A percentile compares a stretch with the other conserved stretches of the same genome.
Conservation (phyloP, 1,140 invertebrate species). For the Drosophila truncata region DNA sequence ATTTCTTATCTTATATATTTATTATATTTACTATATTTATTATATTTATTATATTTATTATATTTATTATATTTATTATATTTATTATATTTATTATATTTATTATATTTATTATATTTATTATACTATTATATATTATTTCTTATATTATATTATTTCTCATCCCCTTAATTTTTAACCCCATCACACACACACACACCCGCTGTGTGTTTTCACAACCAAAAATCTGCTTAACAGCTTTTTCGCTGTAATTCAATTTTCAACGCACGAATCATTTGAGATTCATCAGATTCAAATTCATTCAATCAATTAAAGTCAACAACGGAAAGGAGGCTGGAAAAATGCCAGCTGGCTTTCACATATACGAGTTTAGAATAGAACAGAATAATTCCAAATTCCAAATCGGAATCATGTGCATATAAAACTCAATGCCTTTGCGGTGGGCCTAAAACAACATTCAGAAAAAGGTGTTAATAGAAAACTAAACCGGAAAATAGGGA, state of each 20-base stretch:
- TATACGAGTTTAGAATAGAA: neutral
- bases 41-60: too few species aligned
- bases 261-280: conserved; percentile 40
- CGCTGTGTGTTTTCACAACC: conserved; percentile 25
- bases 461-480: conserved; percentile 76
- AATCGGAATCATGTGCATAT: conserved; percentile 12
- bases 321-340: conserved; percentile 36
- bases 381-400: conserved; percentile 4
- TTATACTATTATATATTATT: neutral
- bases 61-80: too few species aligned
- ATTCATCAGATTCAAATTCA: conserved; percentile 51
- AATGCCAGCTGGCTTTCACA: conserved; percentile 56
- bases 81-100: too few species aligned
- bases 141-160: neutral
- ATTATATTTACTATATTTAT: too few species aligned
- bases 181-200: neutral
- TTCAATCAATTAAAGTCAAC: conserved; percentile 70
- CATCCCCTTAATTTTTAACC: conserved; percentile 15
- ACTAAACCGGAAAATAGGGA: conserved; percentile 54
- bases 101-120: too few species aligned
- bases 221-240: conserved; percentile 54
- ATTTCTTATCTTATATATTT: too few species aligned
- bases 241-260: conserved; percentile 53
- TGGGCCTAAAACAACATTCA: conserved; percentile 77
- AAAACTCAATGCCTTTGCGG: conserved; percentile 43